phyloP scores from a whole-genome alignment of 2,888 invertebrate species.

The Leucophora obtusa region DNA sequence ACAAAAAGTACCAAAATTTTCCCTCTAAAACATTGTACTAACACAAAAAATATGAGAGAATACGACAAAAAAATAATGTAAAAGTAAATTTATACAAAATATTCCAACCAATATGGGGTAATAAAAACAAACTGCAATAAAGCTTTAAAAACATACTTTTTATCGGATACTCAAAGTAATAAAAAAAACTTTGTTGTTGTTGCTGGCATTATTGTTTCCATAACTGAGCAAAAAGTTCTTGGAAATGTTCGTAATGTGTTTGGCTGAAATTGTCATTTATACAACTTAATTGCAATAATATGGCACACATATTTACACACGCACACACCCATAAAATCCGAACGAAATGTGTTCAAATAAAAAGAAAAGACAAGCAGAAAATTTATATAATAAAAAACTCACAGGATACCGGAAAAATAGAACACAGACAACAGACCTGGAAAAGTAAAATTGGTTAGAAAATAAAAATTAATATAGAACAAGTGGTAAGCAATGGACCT shows the following conservation, averaged over 20 bases:
- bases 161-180: conserved; percentile 35
- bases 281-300: conserved; percentile 53
- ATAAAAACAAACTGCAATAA: conserved; percentile 45
- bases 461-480: too few relatives aligned
- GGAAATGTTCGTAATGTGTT: conserved; percentile 8
- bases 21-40: background rate
- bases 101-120: conserved; percentile 25
- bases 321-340: conserved; percentile 49
- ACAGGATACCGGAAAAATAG: too few relatives aligned
- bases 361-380: background rate
- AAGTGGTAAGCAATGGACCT: too few relatives aligned
- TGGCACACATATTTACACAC: conserved; percentile 31
- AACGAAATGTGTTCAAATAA: background rate
- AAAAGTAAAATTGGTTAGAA: too few relatives aligned
- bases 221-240: conserved; percentile 13
- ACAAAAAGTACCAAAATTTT: background rate
- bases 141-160: conserved; percentile 20
- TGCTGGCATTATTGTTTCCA: conserved; percentile 19
- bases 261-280: conserved; percentile 46
- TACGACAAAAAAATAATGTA: conserved; percentile 17
- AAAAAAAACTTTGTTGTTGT: conserved; percentile 34
- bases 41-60: background rate
- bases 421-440: too few relatives aligned
- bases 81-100: conserved; percentile 29
- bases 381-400: background rate